These are phyloP conservation scores for Ctenodactylus gundi DNA, from an alignment of 2,113 vertebrate genomes.

Conservation along the genomic window DNA sequence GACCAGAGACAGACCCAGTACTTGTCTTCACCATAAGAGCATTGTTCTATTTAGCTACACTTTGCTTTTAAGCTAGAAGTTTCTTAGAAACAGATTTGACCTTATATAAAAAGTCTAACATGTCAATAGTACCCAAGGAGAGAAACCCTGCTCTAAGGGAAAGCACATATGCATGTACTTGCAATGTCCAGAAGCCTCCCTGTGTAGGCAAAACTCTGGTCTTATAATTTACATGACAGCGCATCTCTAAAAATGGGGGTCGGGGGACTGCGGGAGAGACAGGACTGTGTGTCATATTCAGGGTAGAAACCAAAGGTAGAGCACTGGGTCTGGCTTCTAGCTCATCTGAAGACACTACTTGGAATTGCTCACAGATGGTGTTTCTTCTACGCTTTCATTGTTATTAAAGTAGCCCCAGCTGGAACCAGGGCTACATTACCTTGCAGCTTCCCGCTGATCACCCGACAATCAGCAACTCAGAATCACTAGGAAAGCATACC, in stretches of 20 bases:
- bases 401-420: conserved; percentile 20
- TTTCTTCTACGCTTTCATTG: conserved; percentile 25
- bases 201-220: neutral
- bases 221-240: fast-evolving
- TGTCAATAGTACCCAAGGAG: neutral
- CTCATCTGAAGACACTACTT: neutral
- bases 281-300: neutral
- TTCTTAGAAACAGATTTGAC: neutral
- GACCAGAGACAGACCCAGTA: neutral
- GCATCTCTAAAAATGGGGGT: neutral
- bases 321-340: neutral
- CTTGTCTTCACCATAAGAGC: neutral
- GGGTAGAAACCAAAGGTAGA: neutral
- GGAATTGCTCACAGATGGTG: conserved; percentile 21
- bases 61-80: neutral
- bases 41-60: neutral
- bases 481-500: conserved; percentile 65
- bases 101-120: neutral
- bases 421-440: conserved; percentile 42
- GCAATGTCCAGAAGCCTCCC: neutral
- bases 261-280: too few relatives aligned
- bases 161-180: neutral
- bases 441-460: conserved; percentile 59
- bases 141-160: neutral
- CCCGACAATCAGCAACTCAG: conserved; percentile 58